phyloP scores from a whole-genome alignment of 2,113 vertebrate species.

The Eudyptes chrysolophus region DNA sequence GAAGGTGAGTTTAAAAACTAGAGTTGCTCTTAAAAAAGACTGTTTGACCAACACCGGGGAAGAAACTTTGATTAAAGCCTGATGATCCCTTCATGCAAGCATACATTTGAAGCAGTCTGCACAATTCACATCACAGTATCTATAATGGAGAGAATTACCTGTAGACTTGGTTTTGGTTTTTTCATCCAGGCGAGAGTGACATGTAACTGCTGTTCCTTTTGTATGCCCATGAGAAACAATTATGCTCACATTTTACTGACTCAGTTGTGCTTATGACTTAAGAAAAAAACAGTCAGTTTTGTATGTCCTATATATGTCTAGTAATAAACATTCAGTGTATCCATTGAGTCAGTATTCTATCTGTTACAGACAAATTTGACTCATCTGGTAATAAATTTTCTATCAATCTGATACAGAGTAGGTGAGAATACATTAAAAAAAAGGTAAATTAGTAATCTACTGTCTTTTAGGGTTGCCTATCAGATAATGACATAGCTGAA shows the following conservation, averaged over 20 bases:
- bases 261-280: not conserved
- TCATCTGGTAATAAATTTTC: not conserved
- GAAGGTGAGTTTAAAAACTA: constrained; percentile 79
- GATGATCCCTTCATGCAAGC: not conserved
- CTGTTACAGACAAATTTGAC: not conserved
- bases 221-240: not conserved
- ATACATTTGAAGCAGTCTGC: not conserved
- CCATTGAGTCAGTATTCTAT: not conserved
- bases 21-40: not conserved
- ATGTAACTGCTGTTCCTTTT: not conserved
- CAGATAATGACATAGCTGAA: not conserved
- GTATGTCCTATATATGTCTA: not conserved
- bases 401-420: not conserved
- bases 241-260: not conserved
- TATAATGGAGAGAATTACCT: not conserved
- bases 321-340: not conserved
- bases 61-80: not conserved
- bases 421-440: not conserved
- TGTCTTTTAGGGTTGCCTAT: not conserved
- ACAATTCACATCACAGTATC: not conserved
- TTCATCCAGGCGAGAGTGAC: not conserved
- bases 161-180: not conserved
- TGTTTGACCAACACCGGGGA: not conserved
- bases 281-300: not conserved
- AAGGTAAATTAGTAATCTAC: not conserved